These are phyloP conservation scores for Drosophila histrio DNA, from an alignment of 2,888 invertebrate genomes.

Conservation along the genomic window DNA sequence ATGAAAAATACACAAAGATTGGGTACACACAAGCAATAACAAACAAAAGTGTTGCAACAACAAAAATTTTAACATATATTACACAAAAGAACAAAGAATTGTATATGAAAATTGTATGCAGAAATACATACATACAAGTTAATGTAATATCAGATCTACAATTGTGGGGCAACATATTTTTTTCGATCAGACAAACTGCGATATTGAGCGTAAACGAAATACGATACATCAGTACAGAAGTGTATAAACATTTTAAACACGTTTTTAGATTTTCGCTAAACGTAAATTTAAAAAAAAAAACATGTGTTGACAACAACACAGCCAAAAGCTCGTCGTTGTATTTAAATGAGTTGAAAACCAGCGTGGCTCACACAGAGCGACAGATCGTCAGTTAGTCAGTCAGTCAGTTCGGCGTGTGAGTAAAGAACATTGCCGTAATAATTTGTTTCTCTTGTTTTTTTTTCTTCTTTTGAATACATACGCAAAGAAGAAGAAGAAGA, in stretches of 20 bases:
- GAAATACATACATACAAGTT: background rate
- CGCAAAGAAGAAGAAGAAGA: slow-evolving; percentile 36
- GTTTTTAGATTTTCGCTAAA: slow-evolving; percentile 50
- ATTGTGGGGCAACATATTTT: slow-evolving; percentile 12
- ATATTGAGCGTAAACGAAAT: slow-evolving; percentile 58
- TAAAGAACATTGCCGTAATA: slow-evolving; percentile 72
- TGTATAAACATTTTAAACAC: slow-evolving; percentile 68
- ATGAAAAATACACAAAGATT: slow-evolving; percentile 36
- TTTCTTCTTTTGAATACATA: slow-evolving; percentile 41
- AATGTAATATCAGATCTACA: background rate
- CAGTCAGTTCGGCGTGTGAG: slow-evolving; percentile 36
- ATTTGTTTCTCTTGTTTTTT: slow-evolving; percentile 40
- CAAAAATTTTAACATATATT: slow-evolving; percentile 5
- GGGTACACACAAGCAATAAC: slow-evolving; percentile 9
- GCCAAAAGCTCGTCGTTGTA: slow-evolving; percentile 17
- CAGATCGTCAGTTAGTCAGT: slow-evolving; percentile 23
- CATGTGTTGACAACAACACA: background rate
- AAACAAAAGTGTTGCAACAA: slow-evolving; percentile 23
- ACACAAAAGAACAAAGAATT: background rate
- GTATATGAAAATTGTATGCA: background rate
- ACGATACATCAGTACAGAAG: slow-evolving; percentile 38
- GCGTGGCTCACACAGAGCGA: slow-evolving; percentile 47
- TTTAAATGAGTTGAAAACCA: slow-evolving; percentile 54
- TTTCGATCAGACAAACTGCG: slow-evolving; percentile 23
- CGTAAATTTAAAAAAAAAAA: slow-evolving; percentile 38